Conservation (phyloP, 2,113 vertebrate species). For the Hipposideros armiger region DNA sequence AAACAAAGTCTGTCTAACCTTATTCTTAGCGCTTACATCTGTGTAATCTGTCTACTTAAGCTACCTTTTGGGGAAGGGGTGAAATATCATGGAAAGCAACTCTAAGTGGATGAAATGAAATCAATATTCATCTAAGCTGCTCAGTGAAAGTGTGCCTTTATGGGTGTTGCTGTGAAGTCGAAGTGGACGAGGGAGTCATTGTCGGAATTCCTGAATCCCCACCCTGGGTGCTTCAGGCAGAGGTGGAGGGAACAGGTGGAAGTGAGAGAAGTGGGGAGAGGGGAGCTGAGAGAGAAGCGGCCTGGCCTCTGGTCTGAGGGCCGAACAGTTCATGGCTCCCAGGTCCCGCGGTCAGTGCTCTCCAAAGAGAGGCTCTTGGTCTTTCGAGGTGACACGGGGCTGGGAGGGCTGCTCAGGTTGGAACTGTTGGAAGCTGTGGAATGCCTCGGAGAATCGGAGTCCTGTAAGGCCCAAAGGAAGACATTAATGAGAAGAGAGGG, state of each 20-base stretch:
- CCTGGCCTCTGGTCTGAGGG: constrained; percentile 83
- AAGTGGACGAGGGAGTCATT: constrained; percentile 30
- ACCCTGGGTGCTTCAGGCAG: constrained; percentile 33
- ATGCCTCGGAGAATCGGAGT: constrained; percentile 98
- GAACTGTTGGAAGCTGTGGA: constrained; percentile 99
- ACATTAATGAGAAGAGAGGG: constrained; percentile 3
- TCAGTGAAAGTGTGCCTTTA: constrained; percentile 76
- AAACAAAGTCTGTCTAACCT: constrained; percentile 80
- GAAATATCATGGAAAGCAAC: constrained; percentile 82
- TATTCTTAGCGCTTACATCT: constrained; percentile 61
- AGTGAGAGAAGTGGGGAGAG: constrained; percentile 65
- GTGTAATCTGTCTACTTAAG: constrained; percentile 83
- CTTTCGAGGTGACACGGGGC: constrained; percentile 96
- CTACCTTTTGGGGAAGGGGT: constrained; percentile 77
- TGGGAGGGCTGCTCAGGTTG: constrained; percentile 99
- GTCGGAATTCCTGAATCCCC: constrained; percentile 61
- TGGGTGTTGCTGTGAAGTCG: constrained; percentile 63
- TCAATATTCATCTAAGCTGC: constrained; percentile 76
- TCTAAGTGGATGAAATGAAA: constrained; percentile 83
- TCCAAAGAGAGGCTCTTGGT: constrained; percentile 98
- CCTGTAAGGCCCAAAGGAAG: constrained; percentile 88
- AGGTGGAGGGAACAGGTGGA: constrained; percentile 70
- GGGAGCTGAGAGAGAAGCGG: constrained; percentile 77
- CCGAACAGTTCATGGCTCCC: constrained; percentile 94
- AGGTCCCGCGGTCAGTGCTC: constrained; percentile 96